Evolutionary conservation across 2,113 vertebrate species (phyloP).

Genomic region (Macroglossus sobrinus): DNA sequence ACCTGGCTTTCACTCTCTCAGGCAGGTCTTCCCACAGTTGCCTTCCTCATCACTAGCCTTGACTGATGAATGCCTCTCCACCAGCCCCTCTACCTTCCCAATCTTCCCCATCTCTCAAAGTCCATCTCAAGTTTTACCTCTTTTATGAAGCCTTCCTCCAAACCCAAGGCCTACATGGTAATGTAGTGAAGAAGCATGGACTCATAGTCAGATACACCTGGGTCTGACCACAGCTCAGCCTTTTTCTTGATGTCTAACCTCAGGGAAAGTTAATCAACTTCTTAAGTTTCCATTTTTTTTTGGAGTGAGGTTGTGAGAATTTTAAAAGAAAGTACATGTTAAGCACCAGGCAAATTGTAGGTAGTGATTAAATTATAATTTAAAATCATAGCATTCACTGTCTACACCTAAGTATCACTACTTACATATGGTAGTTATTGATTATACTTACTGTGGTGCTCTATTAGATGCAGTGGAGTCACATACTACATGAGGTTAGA

Average conservation of each 20-base stretch:
- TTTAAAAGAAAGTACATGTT: not conserved
- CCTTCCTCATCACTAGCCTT: not conserved
- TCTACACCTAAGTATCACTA: not conserved
- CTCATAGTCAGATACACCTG: not conserved
- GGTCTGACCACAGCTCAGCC: not conserved
- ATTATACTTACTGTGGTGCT: not conserved
- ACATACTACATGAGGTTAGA: not conserved
- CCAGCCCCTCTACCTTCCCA: not conserved
- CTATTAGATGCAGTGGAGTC: not conserved
- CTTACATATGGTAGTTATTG: not conserved
- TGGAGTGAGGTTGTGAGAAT: not conserved
- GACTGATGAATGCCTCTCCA: not conserved
- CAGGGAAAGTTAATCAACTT: not conserved
- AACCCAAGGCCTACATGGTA: not conserved
- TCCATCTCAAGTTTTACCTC: not conserved
- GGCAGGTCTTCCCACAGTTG: not conserved
- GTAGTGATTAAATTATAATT: not conserved
- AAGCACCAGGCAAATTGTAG: not conserved
- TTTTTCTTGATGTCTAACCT: not conserved
- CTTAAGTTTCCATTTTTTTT: not conserved
- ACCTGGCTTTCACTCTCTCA: not conserved
- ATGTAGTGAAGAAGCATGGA: not conserved
- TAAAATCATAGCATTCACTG: not conserved
- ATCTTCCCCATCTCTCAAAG: not conserved
- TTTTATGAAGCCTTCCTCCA: not conserved